Conservation (phyloP, 2,888 invertebrate genomes). For the Volucella inanis region DNA sequence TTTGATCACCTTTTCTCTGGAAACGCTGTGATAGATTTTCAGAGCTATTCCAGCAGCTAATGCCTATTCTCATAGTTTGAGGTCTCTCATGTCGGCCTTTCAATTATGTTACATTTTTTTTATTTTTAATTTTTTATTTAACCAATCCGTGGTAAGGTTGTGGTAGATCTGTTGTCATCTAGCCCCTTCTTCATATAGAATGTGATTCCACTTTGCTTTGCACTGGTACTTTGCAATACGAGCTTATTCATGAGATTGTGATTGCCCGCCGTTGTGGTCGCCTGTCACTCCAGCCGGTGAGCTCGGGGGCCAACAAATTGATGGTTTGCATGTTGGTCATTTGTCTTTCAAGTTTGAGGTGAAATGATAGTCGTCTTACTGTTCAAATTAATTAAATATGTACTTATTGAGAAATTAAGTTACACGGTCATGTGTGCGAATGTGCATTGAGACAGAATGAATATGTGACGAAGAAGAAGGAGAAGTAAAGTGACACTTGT, state of each 20-base stretch:
- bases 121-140: slow-evolving; percentile 11
- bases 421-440: slow-evolving; percentile 25
- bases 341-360: slow-evolving; percentile 79
- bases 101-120: slow-evolving; percentile 70
- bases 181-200: slow-evolving; percentile 31
- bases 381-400: slow-evolving; percentile 68
- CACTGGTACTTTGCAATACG: background rate
- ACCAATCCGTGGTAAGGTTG: slow-evolving; percentile 42
- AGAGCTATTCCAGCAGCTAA: slow-evolving; percentile 40
- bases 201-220: slow-evolving; percentile 16
- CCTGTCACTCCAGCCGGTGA: slow-evolving; percentile 55
- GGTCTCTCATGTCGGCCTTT: slow-evolving; percentile 57
- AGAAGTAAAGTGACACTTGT: slow-evolving; percentile 32
- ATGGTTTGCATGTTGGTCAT: slow-evolving; percentile 81
- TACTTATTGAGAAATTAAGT: slow-evolving; percentile 71
- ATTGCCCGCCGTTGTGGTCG: slow-evolving; percentile 45
- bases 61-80: slow-evolving; percentile 23
- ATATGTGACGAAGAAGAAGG: slow-evolving; percentile 6
- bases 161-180: slow-evolving; percentile 38
- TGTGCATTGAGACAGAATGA: background rate
- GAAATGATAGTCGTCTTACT: slow-evolving; percentile 58
- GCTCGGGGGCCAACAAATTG: slow-evolving; percentile 79
- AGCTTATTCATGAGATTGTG: slow-evolving; percentile 14
- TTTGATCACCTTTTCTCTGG: slow-evolving; percentile 71
- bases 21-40: slow-evolving; percentile 62